Conservation (phyloP, 2,797 vertebrate species). For the Notoglanidium macrostoma region DNA sequence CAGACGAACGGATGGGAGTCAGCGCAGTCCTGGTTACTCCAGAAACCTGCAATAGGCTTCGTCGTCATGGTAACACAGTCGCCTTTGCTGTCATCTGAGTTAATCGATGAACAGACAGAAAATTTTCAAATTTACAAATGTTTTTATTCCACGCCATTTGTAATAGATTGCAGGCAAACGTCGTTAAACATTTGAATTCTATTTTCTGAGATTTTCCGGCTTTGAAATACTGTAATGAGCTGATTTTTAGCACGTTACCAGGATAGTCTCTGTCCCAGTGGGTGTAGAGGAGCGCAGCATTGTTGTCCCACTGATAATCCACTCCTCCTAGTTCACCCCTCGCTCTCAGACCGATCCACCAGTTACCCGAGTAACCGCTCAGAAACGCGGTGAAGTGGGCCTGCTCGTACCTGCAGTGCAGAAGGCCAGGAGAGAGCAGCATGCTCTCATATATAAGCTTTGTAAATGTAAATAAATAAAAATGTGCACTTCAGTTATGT, state of each 20-base stretch:
- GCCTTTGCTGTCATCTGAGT: slow-evolving; percentile 70
- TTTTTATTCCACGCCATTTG: background rate
- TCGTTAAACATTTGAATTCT: background rate
- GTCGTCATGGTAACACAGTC: slow-evolving; percentile 78
- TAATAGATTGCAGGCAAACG: background rate
- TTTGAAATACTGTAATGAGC: background rate
- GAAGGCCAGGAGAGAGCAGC: background rate
- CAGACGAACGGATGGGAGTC: slow-evolving; percentile 71
- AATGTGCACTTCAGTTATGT: background rate
- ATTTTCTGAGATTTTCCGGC: background rate
- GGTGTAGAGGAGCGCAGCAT: slow-evolving; percentile 69
- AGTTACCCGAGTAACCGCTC: slow-evolving; percentile 66
- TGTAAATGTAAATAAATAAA: background rate
- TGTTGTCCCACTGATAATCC: slow-evolving; percentile 78
- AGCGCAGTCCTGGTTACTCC: slow-evolving; percentile 74
- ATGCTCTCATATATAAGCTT: background rate
- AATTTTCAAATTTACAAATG: background rate
- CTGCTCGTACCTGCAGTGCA: slow-evolving; percentile 74
- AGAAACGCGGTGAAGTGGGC: slow-evolving; percentile 74
- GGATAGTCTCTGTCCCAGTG: slow-evolving; percentile 81
- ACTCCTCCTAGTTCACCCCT: slow-evolving; percentile 65
- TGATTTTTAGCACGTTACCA: slow-evolving; percentile 59
- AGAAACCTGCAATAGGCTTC: slow-evolving; percentile 73
- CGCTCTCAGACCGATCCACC: slow-evolving; percentile 79
- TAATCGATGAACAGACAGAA: background rate